A percentile compares a stretch with the other conserved stretches of the same genome.
Conservation (phyloP, 2,888 invertebrate species). For the Spisula solida region DNA sequence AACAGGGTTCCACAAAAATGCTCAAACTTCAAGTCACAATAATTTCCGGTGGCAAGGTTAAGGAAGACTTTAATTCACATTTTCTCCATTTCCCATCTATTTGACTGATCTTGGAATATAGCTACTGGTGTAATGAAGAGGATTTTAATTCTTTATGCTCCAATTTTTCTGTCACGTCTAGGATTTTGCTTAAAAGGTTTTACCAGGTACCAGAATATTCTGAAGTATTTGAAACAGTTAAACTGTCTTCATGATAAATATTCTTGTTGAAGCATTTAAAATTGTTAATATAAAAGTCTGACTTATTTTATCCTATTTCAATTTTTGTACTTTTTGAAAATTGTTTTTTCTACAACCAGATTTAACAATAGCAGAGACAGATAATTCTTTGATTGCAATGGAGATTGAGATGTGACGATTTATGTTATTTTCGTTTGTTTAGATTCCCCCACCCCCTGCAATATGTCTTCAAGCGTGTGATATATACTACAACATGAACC, state of each 20-base stretch:
- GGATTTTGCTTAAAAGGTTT: not conserved
- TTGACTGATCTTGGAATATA: too few relatives aligned
- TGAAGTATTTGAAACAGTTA: not conserved
- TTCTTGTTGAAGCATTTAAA: not conserved
- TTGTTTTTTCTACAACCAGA: not conserved
- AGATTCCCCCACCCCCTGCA: conserved; percentile 12
- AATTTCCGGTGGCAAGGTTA: not conserved
- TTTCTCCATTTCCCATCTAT: too few relatives aligned
- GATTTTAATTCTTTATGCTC: too few relatives aligned
- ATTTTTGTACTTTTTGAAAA: not conserved
- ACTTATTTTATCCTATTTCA: not conserved
- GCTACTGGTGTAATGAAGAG: too few relatives aligned
- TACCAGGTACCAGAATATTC: not conserved
- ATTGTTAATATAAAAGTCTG: not conserved
- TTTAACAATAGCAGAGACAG: not conserved
- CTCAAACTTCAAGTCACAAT: not conserved
- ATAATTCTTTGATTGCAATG: not conserved
- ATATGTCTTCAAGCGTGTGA: not conserved
- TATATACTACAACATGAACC: conserved; percentile 2
- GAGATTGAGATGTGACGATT: not conserved
- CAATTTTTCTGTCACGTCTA: too few relatives aligned
- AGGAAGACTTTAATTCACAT: too few relatives aligned
- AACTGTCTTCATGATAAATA: not conserved
- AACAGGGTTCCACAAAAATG: conserved; percentile 8
- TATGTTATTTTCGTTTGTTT: conserved; percentile 9